phyloP scores from a whole-genome alignment of 2,888 invertebrate species.

The Boloria selene region DNA sequence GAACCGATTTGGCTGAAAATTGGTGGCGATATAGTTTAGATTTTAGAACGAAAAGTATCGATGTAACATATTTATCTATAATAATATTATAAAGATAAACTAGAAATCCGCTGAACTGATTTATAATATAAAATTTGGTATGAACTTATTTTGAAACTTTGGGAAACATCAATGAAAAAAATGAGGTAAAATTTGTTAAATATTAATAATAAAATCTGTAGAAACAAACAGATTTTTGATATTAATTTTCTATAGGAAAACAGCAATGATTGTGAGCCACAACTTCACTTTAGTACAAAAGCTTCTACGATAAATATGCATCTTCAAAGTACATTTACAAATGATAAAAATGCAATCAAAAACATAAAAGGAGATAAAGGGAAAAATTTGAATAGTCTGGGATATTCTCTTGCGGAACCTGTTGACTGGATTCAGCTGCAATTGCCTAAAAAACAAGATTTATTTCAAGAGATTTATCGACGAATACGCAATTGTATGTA shows the following conservation, averaged over 20 bases:
- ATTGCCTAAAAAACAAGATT: conserved; percentile 85
- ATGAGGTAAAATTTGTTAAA: too few species aligned
- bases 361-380: conserved; percentile 58
- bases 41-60: too few species aligned
- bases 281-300: conserved; percentile 52
- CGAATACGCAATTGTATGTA: conserved; percentile 86
- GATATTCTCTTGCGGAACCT: conserved; percentile 80
- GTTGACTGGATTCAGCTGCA: conserved; percentile 85
- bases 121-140: too few species aligned
- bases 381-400: conserved; percentile 79
- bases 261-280: conserved; percentile 51
- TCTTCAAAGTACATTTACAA: conserved; percentile 24
- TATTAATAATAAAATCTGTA: too few species aligned
- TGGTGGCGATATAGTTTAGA: too few species aligned
- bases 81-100: too few species aligned
- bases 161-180: too few species aligned
- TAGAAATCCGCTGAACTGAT: too few species aligned
- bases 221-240: not conserved
- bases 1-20: too few species aligned
- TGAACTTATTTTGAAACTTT: too few species aligned
- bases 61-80: too few species aligned
- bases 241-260: conserved; percentile 45
- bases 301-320: conserved; percentile 41
- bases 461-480: conserved; percentile 85
- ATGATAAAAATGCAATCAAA: conserved; percentile 43